Conservation (phyloP, 2,797 vertebrate species). For the Takifugu ocellatus region DNA sequence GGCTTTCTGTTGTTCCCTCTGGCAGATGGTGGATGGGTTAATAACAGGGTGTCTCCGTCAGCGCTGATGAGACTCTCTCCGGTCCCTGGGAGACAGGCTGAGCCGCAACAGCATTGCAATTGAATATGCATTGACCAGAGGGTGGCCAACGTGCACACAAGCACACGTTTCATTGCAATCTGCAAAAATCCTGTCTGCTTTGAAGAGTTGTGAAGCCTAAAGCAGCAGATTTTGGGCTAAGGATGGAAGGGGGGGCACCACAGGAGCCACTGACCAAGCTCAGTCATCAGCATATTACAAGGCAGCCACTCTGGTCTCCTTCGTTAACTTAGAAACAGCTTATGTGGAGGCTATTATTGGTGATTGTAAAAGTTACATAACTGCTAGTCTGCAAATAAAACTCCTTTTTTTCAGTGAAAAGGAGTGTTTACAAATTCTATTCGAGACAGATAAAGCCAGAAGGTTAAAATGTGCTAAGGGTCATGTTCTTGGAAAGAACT, state of each 20-base stretch:
- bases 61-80: conserved; percentile 67
- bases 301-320: conserved; percentile 35
- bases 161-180: conserved; percentile 45
- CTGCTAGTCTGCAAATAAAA: not conserved
- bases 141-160: conserved; percentile 30
- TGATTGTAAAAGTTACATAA: conserved; percentile 23
- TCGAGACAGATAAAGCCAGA: conserved; percentile 41
- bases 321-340: conserved; percentile 28
- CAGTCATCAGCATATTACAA: conserved; percentile 65
- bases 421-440: conserved; percentile 39
- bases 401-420: conserved; percentile 1
- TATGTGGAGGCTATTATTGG: conserved; percentile 44
- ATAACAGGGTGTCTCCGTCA: conserved; percentile 62
- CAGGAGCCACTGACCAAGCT: conserved; percentile 60
- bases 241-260: conserved; percentile 53
- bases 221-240: conserved; percentile 57
- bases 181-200: conserved; percentile 47
- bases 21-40: conserved; percentile 59
- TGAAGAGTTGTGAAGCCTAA: conserved; percentile 51
- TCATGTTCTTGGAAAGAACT: conserved; percentile 47
- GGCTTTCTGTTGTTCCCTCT: conserved; percentile 48
- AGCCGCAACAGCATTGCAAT: conserved; percentile 42
- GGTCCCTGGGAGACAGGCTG: conserved; percentile 35
- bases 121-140: conserved; percentile 48
- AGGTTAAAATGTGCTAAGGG: conserved; percentile 30